These are phyloP conservation scores for Tipula vernalis DNA, from an alignment of 2,888 invertebrate genomes.

Conservation along the genomic window DNA sequence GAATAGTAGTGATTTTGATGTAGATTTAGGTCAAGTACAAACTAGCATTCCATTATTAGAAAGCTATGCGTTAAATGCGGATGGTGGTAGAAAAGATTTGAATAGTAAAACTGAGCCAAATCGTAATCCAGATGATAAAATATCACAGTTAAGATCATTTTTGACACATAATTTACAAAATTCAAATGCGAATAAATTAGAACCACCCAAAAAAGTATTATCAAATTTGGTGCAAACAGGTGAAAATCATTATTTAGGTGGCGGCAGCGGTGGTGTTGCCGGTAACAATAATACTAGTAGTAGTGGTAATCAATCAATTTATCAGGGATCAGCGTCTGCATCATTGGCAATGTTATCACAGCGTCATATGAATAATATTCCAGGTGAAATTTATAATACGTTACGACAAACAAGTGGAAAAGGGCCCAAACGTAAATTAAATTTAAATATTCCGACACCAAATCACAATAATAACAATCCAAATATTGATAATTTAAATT, in stretches of 20 bases:
- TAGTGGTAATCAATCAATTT: slow-evolving; percentile 16
- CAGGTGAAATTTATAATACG: slow-evolving; percentile 16
- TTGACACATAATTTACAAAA: slow-evolving; percentile 20
- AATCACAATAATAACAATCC: not conserved
- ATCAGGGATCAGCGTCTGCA: slow-evolving; percentile 33
- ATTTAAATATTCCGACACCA: slow-evolving; percentile 23
- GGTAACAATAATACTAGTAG: slow-evolving; percentile 17
- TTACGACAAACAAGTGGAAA: slow-evolving; percentile 19
- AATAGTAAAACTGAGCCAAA: slow-evolving; percentile 6
- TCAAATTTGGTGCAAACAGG: slow-evolving; percentile 9
- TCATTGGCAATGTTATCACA: slow-evolving; percentile 34
- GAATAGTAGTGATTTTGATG: slow-evolving; percentile 27
- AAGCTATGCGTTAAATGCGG: slow-evolving; percentile 17
- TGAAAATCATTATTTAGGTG: slow-evolving; percentile 14
- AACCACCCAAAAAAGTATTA: not conserved
- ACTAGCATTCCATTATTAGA: slow-evolving; percentile 16
- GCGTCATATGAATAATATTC: slow-evolving; percentile 15
- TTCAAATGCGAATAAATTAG: not conserved
- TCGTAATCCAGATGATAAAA: slow-evolving; percentile 38
- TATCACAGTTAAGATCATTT: slow-evolving; percentile 55
- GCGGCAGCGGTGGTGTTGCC: slow-evolving; percentile 18
- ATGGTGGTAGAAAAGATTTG: slow-evolving; percentile 15
- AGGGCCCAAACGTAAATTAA: slow-evolving; percentile 30
- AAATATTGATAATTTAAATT: not conserved
- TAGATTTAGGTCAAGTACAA: not conserved